Base-by-base conservation (phyloP, 2,888 invertebrate species). In the Caenorhabditis japonica region DNA sequence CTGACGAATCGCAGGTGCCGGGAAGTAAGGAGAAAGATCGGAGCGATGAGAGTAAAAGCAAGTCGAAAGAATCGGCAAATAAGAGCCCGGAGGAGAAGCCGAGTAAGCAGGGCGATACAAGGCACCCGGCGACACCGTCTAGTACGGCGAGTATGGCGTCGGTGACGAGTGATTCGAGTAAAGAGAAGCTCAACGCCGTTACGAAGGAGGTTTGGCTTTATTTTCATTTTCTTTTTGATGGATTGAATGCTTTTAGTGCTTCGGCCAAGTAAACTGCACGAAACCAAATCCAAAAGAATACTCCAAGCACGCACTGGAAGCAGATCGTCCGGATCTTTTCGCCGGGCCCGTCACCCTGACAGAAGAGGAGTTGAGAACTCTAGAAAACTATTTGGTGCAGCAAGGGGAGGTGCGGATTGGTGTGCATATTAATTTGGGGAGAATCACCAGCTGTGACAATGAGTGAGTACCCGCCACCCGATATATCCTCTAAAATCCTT, bases 321-420 rank as follows among this genome's bases (percentile, higher is more conserved):
- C 55, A 3, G 62, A 64, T 39, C 53, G 62, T 15, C 62, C 62
- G 3, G 62, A 64, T 55, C 43, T 64, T 19, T 17, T 64, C 2
- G 25, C 21, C 10, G 19, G 25, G 3, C 52, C 39, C 23, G 13
- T 15, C 4, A 23, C 21, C 15, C 13, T 55, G 17, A 27, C 36
- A 0, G 17, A 19, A 4, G 30, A 43, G 10, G 47, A 64, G 30
- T 0, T 46, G 4, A 19, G 27, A 23, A 13, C 23, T 15, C 21
- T 64, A 7, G 62, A 64, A 13, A 17, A 23, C 4, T n/a, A 39
- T 27, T 19, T 61, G n/a, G 25, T 46, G 36, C 15, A 36, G 27
- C 41, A 43, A 8, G 62, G 62, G 12, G 52, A 52, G 25, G 30
- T 62, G 62, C 36, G 46, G 13, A 21, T 17, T n/a, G 62, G 62